These are phyloP conservation scores for Eilema depressum DNA, from an alignment of 2,888 invertebrate species.

Conservation along the genomic window DNA sequence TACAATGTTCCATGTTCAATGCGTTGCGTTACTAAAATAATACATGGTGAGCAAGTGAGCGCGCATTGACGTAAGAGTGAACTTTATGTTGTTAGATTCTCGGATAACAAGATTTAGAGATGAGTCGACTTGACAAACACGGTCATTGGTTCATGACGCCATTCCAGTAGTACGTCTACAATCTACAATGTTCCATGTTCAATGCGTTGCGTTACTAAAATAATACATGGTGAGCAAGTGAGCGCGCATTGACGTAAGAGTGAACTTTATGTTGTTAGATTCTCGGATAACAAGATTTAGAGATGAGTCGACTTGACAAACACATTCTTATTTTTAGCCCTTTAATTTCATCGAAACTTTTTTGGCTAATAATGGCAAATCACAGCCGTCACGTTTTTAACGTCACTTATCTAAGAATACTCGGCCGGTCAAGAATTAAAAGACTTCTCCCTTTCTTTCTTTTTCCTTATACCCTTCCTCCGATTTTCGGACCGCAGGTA, in stretches of 20 bases:
- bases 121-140: slow-evolving; percentile 53
- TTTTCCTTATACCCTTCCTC: no score
- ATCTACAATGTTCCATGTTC: slow-evolving; percentile 45
- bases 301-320: slow-evolving; percentile 7
- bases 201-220: slow-evolving; percentile 52
- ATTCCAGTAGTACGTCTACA: slow-evolving; percentile 24
- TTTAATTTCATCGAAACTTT: background rate
- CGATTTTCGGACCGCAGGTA: no score
- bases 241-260: slow-evolving; percentile 52
- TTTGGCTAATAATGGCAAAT: no score
- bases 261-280: slow-evolving; percentile 40
- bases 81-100: slow-evolving; percentile 40
- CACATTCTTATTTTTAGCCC: background rate
- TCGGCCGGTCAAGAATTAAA: no score
- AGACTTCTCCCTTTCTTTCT: no score
- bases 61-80: slow-evolving; percentile 51
- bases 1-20: slow-evolving; percentile 47
- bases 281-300: slow-evolving; percentile 31
- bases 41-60: slow-evolving; percentile 46
- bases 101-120: slow-evolving; percentile 30
- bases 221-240: slow-evolving; percentile 49
- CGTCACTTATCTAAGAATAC: no score
- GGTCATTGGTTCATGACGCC: slow-evolving; percentile 58
- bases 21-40: slow-evolving; percentile 54
- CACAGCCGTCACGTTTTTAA: no score